Evolutionary conservation across 2,113 vertebrate species (phyloP), one percentile per base, ranked within the genome.

Genomic region (Callocephalon fimbriatum): DNA sequence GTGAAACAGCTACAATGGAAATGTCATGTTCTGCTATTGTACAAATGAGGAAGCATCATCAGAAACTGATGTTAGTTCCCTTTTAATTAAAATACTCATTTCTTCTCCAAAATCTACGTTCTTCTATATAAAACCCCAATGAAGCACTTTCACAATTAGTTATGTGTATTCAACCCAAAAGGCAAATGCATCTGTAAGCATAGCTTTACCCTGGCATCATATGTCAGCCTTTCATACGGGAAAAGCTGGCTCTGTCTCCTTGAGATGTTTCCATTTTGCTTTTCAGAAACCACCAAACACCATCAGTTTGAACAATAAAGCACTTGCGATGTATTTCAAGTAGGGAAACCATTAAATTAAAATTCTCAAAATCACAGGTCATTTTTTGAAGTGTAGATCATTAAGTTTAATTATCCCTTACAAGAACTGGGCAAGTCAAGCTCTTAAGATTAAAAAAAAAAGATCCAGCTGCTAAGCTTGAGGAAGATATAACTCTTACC

Each of bases 371-470:
- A 88, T 88, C 35, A 27, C 59, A 37, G 54, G 88, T 80, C 38
- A 51, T 77, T 78, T 90, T 93, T 82, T 75, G 19, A 91, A 93
- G 74, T 42, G 44, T 26, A 73, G 53, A 63, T 87, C 80, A 72
- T 91, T 67, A 94, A 62, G 25, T 88, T 90, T 94, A 83, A 80
- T 86, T 96, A n/a, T 67, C 35, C 54, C 31, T 58, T 77, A 73
- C 10, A 86, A 83, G 90, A 92, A 63, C 42, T 56, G 56, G 35
- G 50, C 42, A 90, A 90, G 70, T 50, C 85, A 74, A 71, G 23
- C 32, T 79, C 44, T 68, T 70, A 45, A 45, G 50, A 86, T 56
- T 70, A 62, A 62, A 62, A 40, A 4, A 3, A 32, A 61, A 82
- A 22, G 2, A 75, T 82, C 29, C 54, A 93, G 22, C 61, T 93